Conservation (phyloP, 2,797 vertebrate genomes). For the Cyclura pinguis region DNA sequence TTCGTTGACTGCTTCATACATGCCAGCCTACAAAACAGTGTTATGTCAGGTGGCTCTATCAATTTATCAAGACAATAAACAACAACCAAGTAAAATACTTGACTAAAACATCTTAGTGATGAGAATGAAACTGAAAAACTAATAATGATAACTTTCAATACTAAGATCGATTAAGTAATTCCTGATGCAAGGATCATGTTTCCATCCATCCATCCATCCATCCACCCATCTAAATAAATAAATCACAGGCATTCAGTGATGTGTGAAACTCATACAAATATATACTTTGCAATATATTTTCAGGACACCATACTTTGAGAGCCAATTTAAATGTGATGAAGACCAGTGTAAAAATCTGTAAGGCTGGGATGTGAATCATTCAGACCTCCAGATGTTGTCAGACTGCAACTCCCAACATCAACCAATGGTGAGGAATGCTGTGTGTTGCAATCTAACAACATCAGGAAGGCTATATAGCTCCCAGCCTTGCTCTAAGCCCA, state of each 20-base stretch:
- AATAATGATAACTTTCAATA: neutral
- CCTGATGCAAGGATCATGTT: too few species aligned
- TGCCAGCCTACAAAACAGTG: slow-evolving; percentile 89
- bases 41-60: slow-evolving; percentile 53
- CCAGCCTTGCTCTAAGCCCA: too few species aligned
- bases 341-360: neutral
- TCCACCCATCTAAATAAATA: neutral
- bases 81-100: neutral
- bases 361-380: neutral
- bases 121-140: neutral
- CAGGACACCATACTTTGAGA: neutral
- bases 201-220: neutral
- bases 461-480: too few species aligned
- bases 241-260: neutral
- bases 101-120: slow-evolving; percentile 9
- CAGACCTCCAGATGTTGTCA: too few species aligned
- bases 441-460: too few species aligned
- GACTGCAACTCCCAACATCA: neutral
- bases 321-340: neutral
- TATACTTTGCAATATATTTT: neutral
- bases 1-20: slow-evolving; percentile 99
- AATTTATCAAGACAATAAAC: slow-evolving; percentile 44
- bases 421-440: too few species aligned
- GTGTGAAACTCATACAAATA: neutral
- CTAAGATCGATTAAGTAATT: neutral